Evolutionary conservation across 2,113 vertebrate genomes (phyloP).

Genomic region (Perca flavescens): DNA sequence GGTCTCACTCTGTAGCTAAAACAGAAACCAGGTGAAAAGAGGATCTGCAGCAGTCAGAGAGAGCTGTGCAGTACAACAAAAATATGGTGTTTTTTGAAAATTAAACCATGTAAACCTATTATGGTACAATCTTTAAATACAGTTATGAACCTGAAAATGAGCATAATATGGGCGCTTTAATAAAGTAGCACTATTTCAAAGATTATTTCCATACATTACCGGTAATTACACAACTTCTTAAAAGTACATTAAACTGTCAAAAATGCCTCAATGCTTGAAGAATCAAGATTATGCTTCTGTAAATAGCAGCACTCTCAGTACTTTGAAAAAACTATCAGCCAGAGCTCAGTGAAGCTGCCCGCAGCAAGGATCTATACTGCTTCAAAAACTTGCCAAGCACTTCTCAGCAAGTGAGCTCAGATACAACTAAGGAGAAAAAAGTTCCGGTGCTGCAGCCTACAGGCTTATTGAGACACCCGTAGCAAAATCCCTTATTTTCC

Average conservation of each 20-base stretch:
- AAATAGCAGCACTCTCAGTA: constrained; percentile 30
- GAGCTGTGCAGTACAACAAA: too few relatives aligned
- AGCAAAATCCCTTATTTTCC: constrained; percentile 63
- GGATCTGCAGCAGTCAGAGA: too few relatives aligned
- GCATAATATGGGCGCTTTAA: too few relatives aligned
- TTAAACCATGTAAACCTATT: too few relatives aligned
- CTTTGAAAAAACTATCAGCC: constrained; percentile 37
- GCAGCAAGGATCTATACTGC: constrained; percentile 56
- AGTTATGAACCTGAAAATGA: too few relatives aligned
- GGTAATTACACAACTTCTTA: neutral
- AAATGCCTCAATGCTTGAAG: constrained; percentile 14
- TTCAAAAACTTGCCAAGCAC: constrained; percentile 62
- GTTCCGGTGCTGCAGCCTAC: constrained; percentile 51
- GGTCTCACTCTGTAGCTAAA: too few relatives aligned
- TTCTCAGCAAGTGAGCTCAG: constrained; percentile 56
- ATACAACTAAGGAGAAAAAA: constrained; percentile 50
- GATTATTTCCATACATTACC: neutral
- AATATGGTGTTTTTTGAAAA: too few relatives aligned
- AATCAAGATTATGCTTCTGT: constrained; percentile 34
- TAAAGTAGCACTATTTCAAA: neutral
- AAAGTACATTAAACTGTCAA: constrained; percentile 27
- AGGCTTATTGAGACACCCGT: constrained; percentile 56
- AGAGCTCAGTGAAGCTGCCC: constrained; percentile 50
- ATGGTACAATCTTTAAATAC: too few relatives aligned
- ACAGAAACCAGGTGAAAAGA: too few relatives aligned